Evolutionary conservation across 2,113 vertebrate genomes (phyloP).

Genomic region (Astatotilapia flaviijosephi): DNA sequence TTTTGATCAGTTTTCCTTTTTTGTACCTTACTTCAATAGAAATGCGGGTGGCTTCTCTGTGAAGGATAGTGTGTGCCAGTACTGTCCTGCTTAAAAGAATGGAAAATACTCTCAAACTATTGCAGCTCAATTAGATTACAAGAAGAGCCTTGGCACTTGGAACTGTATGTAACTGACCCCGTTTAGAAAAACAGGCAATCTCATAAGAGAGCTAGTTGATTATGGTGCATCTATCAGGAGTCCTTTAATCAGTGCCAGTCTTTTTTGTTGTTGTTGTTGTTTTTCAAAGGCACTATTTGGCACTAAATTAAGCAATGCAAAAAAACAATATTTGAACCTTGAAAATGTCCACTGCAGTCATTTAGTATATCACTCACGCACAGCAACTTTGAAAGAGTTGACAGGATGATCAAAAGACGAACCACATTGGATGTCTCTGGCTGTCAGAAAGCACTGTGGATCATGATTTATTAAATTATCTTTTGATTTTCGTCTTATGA

Average conservation of each 20-base stretch:
- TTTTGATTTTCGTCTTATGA: conserved; percentile 4
- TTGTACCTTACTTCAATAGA: not conserved
- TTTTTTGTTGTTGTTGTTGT: not conserved
- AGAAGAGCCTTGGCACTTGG: not conserved
- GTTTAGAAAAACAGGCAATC: conserved; percentile 24
- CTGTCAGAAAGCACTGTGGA: conserved; percentile 2
- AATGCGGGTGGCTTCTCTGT: not conserved
- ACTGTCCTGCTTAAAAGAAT: not conserved
- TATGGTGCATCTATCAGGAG: conserved; percentile 4
- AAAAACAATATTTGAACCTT: conserved; percentile 10
- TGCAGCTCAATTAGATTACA: not conserved
- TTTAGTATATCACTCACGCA: conserved; percentile 20
- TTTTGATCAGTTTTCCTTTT: conserved; percentile 36
- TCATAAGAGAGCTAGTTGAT: conserved; percentile 2
- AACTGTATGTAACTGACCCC: not conserved
- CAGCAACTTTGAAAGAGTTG: conserved; percentile 13
- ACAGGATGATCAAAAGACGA: conserved; percentile 22
- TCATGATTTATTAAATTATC: conserved; percentile 40
- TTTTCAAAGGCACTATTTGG: not conserved
- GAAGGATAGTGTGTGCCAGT: not conserved
- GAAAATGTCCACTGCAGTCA: conserved; percentile 10
- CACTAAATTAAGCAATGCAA: conserved; percentile 26
- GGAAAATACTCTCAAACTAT: not conserved
- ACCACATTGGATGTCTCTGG: not conserved
- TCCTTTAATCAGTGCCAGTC: conserved; percentile 6